Evolutionary conservation across 2,888 invertebrate genomes (phyloP).

Genomic region (Hydrotaea diabolus): DNA sequence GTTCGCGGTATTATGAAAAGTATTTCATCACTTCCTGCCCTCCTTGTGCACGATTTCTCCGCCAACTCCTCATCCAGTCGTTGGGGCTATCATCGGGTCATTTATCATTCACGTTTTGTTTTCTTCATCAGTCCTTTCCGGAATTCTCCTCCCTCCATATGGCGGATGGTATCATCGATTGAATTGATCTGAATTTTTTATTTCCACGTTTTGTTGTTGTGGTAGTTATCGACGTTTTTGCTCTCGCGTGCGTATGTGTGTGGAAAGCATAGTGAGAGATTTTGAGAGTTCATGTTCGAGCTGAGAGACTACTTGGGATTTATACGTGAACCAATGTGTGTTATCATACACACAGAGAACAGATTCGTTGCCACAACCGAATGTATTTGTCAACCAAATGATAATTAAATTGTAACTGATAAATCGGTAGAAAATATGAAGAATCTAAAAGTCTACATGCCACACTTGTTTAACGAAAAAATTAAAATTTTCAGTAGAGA

Average conservation of each 20-base stretch:
- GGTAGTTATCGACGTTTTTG: neutral
- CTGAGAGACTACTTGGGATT: no score
- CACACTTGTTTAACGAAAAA: no score
- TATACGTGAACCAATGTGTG: no score
- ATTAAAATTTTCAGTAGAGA: no score
- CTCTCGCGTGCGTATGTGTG: conserved; percentile 12
- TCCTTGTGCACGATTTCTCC: neutral
- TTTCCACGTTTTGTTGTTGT: neutral
- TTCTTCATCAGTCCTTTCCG: neutral
- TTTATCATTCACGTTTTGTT: conserved; percentile 11
- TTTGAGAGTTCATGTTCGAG: no score
- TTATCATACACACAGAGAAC: no score
- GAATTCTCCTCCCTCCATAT: neutral
- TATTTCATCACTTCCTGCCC: conserved; percentile 18
- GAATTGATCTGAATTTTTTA: conserved; percentile 20
- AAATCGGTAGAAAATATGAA: no score
- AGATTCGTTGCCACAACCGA: no score
- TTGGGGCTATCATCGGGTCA: neutral
- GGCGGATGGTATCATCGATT: neutral
- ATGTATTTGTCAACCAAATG: no score
- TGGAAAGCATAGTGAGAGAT: neutral
- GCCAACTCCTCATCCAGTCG: neutral
- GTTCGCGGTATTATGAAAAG: conserved; percentile 28
- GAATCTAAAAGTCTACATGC: no score
- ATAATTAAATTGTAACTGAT: no score